Evolutionary conservation across 2,113 vertebrate genomes (phyloP).

Genomic region (Rissa tridactyla): DNA sequence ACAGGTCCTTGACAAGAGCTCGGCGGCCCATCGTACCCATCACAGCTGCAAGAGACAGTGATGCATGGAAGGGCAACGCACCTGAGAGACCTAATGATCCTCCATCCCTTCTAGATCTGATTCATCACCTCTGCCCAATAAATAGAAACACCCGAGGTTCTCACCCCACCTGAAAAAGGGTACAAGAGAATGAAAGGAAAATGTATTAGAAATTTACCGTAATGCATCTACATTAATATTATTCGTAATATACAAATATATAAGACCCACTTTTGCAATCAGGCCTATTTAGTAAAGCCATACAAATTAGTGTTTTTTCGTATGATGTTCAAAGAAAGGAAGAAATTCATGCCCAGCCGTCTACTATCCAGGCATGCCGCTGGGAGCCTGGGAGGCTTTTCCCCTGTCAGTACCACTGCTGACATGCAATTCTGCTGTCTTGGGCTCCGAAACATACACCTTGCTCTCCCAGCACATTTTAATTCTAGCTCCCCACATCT

Average conservation of each 20-base stretch:
- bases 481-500: neutral
- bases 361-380: accelerated
- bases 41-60: neutral
- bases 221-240: neutral
- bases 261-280: neutral
- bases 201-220: neutral
- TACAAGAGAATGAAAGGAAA: neutral
- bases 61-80: neutral
- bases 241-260: neutral
- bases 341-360: neutral
- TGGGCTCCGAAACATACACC: neutral
- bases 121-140: neutral
- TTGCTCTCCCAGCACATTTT: neutral
- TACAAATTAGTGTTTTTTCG: neutral
- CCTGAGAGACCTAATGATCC: neutral
- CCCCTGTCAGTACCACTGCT: neutral
- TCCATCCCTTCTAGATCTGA: neutral
- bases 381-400: neutral
- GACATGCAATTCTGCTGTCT: neutral
- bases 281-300: neutral
- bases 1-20: neutral
- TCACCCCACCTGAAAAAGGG: neutral
- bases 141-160: neutral
- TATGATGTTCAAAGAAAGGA: neutral
- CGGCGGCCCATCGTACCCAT: neutral